These are phyloP conservation scores for Ophiothrix spiculata DNA, from an alignment of 35 echinoderm and acorn worm species.

Conservation along the genomic window DNA sequence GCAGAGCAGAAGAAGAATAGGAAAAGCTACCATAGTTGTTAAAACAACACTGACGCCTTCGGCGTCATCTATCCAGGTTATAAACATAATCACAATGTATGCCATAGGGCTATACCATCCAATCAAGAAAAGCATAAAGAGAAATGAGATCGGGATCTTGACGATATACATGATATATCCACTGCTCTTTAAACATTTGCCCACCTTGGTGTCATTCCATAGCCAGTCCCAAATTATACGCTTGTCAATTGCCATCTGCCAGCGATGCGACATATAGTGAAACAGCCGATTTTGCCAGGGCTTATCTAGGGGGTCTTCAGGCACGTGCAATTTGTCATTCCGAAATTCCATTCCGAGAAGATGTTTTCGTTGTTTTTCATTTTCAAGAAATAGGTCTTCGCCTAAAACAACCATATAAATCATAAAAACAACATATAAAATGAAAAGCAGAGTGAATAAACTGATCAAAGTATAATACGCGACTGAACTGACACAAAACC, in stretches of 20 bases:
- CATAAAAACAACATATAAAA: background rate
- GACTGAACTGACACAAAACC: background rate
- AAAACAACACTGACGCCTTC: background rate
- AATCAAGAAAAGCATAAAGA: background rate
- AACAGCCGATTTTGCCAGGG: background rate
- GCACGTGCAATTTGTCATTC: background rate
- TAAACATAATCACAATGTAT: background rate
- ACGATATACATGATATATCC: background rate
- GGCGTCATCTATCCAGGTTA: background rate
- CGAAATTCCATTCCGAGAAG: background rate
- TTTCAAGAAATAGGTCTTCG: background rate
- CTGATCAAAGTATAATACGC: background rate
- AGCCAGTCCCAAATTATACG: background rate
- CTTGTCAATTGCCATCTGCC: background rate
- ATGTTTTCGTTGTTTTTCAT: background rate
- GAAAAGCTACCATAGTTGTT: background rate
- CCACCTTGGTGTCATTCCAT: background rate
- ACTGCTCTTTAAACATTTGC: background rate
- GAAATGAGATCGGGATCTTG: background rate
- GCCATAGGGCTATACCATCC: background rate
- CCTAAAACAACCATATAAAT: background rate
- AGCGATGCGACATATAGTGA: background rate
- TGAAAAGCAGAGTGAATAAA: background rate
- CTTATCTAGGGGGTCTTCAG: background rate
- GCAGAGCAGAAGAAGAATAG: background rate